These are phyloP conservation scores for Picathartes gymnocephalus DNA, from an alignment of 2,113 vertebrate species.

Conservation along the genomic window DNA sequence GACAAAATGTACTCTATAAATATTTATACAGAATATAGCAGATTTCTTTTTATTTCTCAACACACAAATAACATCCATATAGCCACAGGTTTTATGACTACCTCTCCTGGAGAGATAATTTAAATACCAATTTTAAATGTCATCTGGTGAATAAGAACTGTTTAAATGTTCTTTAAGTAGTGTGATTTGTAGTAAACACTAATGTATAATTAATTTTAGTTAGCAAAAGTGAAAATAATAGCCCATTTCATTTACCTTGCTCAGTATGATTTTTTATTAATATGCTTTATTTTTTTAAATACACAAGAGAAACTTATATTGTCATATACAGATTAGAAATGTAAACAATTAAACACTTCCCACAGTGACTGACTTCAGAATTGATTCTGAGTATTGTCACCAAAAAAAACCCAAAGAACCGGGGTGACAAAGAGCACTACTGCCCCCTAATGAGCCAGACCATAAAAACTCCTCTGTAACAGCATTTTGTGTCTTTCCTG, in stretches of 20 bases:
- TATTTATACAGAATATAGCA: not conserved
- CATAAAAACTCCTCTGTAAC: not conserved
- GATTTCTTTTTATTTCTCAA: not conserved
- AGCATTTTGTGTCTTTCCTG: not conserved
- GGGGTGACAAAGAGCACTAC: slow-evolving; percentile 51
- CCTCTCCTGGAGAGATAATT: slow-evolving; percentile 3
- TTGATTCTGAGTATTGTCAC: slow-evolving; percentile 20
- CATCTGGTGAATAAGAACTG: not conserved
- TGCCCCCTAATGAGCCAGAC: slow-evolving; percentile 72
- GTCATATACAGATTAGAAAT: slow-evolving; percentile 65
- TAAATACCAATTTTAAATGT: slow-evolving; percentile 6
- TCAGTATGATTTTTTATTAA: slow-evolving; percentile 15
- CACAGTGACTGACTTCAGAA: slow-evolving; percentile 57
- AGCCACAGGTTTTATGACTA: not conserved
- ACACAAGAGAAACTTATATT: slow-evolving; percentile 49
- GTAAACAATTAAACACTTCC: slow-evolving; percentile 67
- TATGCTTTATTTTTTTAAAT: slow-evolving; percentile 47
- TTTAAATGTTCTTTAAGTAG: slow-evolving; percentile 6
- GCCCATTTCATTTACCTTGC: slow-evolving; percentile 46
- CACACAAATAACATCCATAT: not conserved
- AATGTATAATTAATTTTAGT: not conserved
- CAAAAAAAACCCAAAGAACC: slow-evolving; percentile 10
- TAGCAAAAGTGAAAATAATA: slow-evolving; percentile 22
- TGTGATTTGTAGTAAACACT: slow-evolving; percentile 19
- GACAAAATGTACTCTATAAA: slow-evolving; percentile 4